Percentiles rank a stretch among this genome's conserved stretches.
phyloP scores from a whole-genome alignment of 37 sponge, comb jelly and placozoan species.

The Beroe forskalii region DNA sequence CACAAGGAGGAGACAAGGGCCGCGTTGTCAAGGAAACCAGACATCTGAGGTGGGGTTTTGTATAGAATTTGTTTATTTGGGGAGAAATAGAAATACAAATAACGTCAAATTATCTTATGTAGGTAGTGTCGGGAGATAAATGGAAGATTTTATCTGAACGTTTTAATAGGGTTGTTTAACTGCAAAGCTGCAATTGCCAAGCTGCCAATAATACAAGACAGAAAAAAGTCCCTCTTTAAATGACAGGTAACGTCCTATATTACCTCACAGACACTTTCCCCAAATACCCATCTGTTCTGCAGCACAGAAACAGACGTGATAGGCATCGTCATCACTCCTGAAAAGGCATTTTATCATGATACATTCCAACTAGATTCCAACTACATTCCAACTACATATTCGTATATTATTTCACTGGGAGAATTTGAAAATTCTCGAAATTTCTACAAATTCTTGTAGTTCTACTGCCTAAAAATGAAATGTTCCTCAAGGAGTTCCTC shows the following conservation, averaged over 20 bases:
- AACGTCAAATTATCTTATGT: background rate
- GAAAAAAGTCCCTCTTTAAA: no score
- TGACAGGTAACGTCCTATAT: no score
- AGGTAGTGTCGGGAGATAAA: background rate
- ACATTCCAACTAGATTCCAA: no score
- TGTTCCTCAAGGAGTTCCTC: no score
- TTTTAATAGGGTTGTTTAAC: background rate
- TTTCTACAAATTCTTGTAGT: no score
- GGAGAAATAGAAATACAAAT: background rate
- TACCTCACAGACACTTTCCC: conserved; percentile 3
- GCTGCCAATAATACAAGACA: no score
- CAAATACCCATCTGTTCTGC: conserved; percentile 36
- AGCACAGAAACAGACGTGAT: conserved; percentile 34
- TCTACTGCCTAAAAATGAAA: no score
- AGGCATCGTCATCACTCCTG: conserved; percentile 55
- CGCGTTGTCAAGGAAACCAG: conserved; percentile 50
- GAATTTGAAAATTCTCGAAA: no score
- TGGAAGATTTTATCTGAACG: background rate
- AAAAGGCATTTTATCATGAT: no score
- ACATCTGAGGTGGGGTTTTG: conserved; percentile 1
- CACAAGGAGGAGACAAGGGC: conserved; percentile 53
- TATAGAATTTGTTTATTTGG: background rate
- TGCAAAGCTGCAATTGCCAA: no score
- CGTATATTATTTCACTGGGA: no score
- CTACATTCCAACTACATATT: no score